Evolutionary conservation across 2,113 vertebrate genomes (phyloP), one percentile per base, ranked within the genome.

Genomic region (Rostratula benghalensis): DNA sequence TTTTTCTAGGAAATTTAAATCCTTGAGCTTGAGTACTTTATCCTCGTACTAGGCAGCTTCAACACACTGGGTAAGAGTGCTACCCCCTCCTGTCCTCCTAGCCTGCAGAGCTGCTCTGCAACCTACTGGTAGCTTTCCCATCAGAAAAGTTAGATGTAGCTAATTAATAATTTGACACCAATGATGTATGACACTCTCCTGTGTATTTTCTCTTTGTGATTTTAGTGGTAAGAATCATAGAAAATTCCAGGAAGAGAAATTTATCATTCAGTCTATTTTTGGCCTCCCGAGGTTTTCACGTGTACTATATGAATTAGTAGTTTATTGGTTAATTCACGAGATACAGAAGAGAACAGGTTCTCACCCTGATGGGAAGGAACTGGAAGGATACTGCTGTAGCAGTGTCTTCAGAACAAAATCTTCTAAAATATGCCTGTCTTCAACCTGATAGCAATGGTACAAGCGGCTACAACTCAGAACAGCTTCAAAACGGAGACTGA

Each of bases 131-230:
- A 74, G 37, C n/a, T 67, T 90, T 90, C 79, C 63, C 33, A 27
- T 57, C 0, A 1, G 81, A 50, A 60, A 84, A 84, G 7, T 64
- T 84, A 84, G 43, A 46, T 8, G 61, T 82, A 39, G 37, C 80
- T 91, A 90, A 82, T 87, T 93, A 92, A 59, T 90, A 27, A 56
- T 63, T 81, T 89, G 73, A 89, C 65, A 90, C 28, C 13, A 80
- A 3, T 78, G 57, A 65, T 68, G 43, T 65, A 60, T 82, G 31
- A 43, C 48, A 39, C 41, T 73, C 70, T 91, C 87, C 21, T 76
- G 61, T 79, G 80, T 87, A 54, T 94, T 84, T 94, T 92, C 7
- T 87, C 37, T 33, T 87, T 28, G 50, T 69, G 16, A 48, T 91
- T 93, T 90, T 67, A 56, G 50, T 77, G n/a, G 18, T 78, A 57